Evolutionary conservation across 2,888 invertebrate species (phyloP), one percentile per base, ranked within the genome.

Genomic region (Meghimatium bilineatum): DNA sequence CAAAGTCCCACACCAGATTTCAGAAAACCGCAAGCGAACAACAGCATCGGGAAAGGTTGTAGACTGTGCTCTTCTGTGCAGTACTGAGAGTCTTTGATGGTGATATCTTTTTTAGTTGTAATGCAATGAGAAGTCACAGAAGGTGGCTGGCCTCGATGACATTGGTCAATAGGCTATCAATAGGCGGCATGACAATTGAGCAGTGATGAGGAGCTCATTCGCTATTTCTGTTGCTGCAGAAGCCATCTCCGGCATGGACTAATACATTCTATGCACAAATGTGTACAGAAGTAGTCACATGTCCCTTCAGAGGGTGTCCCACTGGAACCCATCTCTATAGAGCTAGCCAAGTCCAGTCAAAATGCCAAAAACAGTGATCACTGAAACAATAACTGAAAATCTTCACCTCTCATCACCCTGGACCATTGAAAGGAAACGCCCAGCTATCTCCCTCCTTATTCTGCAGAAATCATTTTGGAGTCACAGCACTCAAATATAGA

Each of bases 31-130:
- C 85, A 88, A 87, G 85, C 85, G 69, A 84, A 87, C 75, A 84
- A 88, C 74, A 75, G 85, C 77, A 49, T 60, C 80, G 10, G 79
- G 60, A 34, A 84, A 72, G 63, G 79, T 74, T 32, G 85, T 89
- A 76, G 90, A 91, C 82, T 88, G 89, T 72, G 88, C 89, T 23
- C 89, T 90, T 0, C 88, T 90, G 87, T 90, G 90, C 82, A 91
- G 91, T 69, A 90, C 90, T 76, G 91, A 91, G 83, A 90, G 89
- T 85, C 89, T 92, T 87, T 89, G 90, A 90, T 84, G 85, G 44
- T 38, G 12, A 72, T 17, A 60, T 44, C n/a, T 49, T 14, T n/a
- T 44, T 17, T 72, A 72, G 72, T 29, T 6, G 2, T 44, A 72
- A 44, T 44, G 44, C 44, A 44, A 29, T 10, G 8, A 3, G 49